Conservation (phyloP, 2,113 vertebrate species). For the Condylura cristata region DNA sequence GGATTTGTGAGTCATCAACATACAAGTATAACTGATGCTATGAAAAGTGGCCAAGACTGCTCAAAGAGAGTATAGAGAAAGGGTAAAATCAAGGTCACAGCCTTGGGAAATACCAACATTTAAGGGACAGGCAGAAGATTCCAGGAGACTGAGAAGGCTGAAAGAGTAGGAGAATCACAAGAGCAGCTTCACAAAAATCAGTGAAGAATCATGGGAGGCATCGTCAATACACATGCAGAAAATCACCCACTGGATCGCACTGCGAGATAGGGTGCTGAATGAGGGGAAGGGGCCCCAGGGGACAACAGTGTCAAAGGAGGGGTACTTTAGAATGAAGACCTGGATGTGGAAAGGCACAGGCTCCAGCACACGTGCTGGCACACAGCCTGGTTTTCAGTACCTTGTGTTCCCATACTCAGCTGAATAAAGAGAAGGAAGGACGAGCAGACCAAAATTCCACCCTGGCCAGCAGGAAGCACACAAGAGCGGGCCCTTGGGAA, state of each 20-base stretch:
- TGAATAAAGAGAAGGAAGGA: background rate
- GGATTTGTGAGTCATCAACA: background rate
- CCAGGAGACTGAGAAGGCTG: background rate
- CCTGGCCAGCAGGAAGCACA: background rate
- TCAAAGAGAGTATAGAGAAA: background rate
- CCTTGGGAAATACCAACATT: background rate
- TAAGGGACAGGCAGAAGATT: background rate
- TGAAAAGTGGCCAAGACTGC: background rate
- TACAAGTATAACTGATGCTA: background rate
- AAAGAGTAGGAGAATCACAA: background rate
- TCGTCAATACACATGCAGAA: background rate
- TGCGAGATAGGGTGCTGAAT: no score
- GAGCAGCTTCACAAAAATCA: background rate
- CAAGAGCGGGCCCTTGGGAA: background rate
- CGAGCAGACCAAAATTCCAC: background rate
- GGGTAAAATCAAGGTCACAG: background rate
- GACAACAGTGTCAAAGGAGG: background rate
- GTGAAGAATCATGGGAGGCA: background rate
- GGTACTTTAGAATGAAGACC: background rate
- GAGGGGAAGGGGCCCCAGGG: background rate
- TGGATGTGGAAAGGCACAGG: background rate
- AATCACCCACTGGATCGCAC: background rate
- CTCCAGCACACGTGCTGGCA: background rate
- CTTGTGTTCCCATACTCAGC: background rate
- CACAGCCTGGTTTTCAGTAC: background rate